Evolutionary conservation across 2,888 invertebrate genomes (phyloP), one percentile per base, ranked within the genome.

Genomic region (Scotopteryx bipunctaria): DNA sequence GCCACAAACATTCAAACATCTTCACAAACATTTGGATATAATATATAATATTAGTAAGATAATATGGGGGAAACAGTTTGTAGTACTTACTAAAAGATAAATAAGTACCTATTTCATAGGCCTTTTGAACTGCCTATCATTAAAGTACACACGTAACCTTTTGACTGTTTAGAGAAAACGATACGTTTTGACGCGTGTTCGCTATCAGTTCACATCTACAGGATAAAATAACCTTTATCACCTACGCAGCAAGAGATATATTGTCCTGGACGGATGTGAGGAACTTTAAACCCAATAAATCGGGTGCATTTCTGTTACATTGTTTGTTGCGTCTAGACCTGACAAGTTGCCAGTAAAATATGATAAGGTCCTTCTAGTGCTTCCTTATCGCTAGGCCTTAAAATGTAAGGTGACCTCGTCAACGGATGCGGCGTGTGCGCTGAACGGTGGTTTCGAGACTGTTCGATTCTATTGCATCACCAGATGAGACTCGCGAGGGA

Each of bases 211-310:
- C 23, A 44, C 23, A 45, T 37, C 29, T 32, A 29, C 46, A 41
- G 33, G 27, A 42, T 51, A 45, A 25, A 43, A 43, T 17, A 29
- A 51, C 40, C 48, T 54, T 40, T 54, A 55, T 44, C 41, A 23
- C 40, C 2, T 17, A 53, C 9, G 40, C 3, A n/a, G 8, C 16
- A 40, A 46, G 48, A 49, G 40, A 25, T 42, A 31, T 40, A 33
- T 38, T 36, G 25, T 31, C 36, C 35, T 19, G 13, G 5, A 5
- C 23, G 36, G 36, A 40, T 33, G 33, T 9, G 3, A 14, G 21
- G 49, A 51, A 58, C 54, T 59, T 56, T 44, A 57, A 32, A 48
- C 55, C 23, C 41, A 29, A 55, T 57, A 59, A 53, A 55, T 53
- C 32, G 13, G 27, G 38, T 21, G 9, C 29, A 25, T 14, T 11